A percentile compares a stretch with the other conserved stretches of the same genome.
phyloP scores from a whole-genome alignment of 2,113 vertebrate genomes.

The Oncorhynchus mykiss region DNA sequence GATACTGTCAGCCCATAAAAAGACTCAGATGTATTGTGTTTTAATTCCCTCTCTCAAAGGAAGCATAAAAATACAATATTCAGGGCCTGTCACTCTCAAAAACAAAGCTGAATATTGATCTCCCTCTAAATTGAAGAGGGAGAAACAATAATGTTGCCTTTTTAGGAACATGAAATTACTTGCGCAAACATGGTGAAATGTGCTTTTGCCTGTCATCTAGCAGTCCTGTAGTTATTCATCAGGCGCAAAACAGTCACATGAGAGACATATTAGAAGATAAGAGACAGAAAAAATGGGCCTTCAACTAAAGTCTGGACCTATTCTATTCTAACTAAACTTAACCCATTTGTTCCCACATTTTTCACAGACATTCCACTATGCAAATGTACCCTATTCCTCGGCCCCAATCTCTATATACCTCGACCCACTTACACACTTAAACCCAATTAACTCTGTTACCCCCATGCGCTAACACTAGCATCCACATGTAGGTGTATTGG shows the following conservation, averaged over 20 bases:
- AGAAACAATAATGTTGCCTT: conserved; percentile 78
- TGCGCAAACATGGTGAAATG: conserved; percentile 71
- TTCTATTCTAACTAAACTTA: too few relatives aligned
- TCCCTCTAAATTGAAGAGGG: conserved; percentile 77
- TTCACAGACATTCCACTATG: too few relatives aligned
- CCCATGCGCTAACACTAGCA: too few relatives aligned
- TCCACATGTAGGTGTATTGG: too few relatives aligned
- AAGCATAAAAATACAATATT: conserved; percentile 83
- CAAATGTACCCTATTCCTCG: too few relatives aligned
- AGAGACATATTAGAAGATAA: too few relatives aligned
- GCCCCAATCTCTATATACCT: too few relatives aligned
- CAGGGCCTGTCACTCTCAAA: conserved; percentile 77
- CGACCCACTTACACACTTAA: too few relatives aligned
- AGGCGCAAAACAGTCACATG: conserved; percentile 41
- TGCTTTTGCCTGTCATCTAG: conserved; percentile 71
- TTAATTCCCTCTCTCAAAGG: conserved; percentile 80
- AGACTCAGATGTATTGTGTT: conserved; percentile 77
- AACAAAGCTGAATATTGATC: conserved; percentile 84
- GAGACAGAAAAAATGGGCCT: too few relatives aligned
- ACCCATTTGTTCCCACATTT: too few relatives aligned
- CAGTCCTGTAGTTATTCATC: conserved; percentile 59
- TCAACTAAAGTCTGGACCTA: too few relatives aligned
- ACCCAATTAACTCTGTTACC: too few relatives aligned
- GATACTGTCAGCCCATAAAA: conserved; percentile 75
- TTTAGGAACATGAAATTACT: conserved; percentile 80